phyloP scores from a whole-genome alignment of 2,113 vertebrate genomes.

The Rhinolophus sinicus region DNA sequence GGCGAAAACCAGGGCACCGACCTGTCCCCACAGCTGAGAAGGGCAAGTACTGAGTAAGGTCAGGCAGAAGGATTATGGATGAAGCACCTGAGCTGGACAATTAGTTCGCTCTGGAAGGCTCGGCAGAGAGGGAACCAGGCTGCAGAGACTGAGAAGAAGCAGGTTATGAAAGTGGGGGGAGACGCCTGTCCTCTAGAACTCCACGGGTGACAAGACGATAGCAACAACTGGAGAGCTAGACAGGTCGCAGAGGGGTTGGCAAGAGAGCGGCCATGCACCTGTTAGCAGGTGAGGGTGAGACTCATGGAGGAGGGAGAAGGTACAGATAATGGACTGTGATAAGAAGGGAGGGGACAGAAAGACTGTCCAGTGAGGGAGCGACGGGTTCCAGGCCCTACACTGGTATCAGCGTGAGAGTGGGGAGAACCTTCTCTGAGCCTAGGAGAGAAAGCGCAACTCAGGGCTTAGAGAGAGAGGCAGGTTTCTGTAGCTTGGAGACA shows the following conservation, averaged over 20 bases:
- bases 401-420: neutral
- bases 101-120: neutral
- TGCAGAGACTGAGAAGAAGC: neutral
- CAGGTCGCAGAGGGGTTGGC: neutral
- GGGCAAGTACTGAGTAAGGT: neutral
- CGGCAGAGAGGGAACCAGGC: neutral
- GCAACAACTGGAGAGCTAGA: neutral
- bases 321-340: neutral
- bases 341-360: neutral
- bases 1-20: neutral
- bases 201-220: neutral
- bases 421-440: neutral
- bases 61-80: neutral
- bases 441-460: neutral
- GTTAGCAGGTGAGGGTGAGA: neutral
- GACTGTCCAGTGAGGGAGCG: neutral
- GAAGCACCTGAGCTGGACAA: neutral
- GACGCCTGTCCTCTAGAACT: neutral
- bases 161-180: neutral
- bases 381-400: neutral
- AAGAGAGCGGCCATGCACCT: neutral
- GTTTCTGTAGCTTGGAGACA: neutral
- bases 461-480: neutral
- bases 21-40: neutral
- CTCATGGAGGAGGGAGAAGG: neutral